Percentiles rank a stretch among this genome's conserved stretches.
These are phyloP conservation scores for Penaeus chinensis DNA, from an alignment of 1,140 invertebrate genomes.

Conservation along the genomic window DNA sequence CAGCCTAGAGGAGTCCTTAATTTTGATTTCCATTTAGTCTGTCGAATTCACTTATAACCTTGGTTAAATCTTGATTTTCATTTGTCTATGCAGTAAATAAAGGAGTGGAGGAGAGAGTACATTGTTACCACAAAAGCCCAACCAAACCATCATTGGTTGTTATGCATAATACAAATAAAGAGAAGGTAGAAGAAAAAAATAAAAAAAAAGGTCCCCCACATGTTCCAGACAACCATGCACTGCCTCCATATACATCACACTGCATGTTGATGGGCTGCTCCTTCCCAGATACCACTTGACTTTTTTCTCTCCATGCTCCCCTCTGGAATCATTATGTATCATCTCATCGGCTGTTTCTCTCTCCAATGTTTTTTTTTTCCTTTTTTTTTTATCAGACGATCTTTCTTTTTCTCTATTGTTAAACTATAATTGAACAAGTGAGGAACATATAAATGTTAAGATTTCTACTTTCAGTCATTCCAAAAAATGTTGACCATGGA, in stretches of 20 bases:
- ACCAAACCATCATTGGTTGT: conserved; percentile 21
- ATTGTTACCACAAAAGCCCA: neutral
- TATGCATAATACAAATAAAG: conserved; percentile 25
- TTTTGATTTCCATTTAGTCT: too few species aligned
- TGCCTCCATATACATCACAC: neutral
- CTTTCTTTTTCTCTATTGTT: neutral
- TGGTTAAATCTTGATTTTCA: neutral
- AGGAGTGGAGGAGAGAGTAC: neutral
- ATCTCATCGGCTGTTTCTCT: neutral
- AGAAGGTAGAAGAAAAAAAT: too few species aligned
- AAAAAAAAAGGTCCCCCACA: neutral
- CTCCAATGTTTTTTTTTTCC: neutral
- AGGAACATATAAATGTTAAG: too few species aligned
- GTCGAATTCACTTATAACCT: neutral
- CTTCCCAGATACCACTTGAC: conserved; percentile 13
- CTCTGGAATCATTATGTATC: conserved; percentile 23
- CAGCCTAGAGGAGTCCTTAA: too few species aligned
- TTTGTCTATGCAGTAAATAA: neutral
- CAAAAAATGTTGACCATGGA: too few species aligned
- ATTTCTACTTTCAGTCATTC: too few species aligned
- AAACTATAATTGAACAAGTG: too few species aligned
- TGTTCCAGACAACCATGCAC: conserved; percentile 13
- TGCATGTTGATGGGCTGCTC: conserved; percentile 8
- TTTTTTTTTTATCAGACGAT: conserved; percentile 5
- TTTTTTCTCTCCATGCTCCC: conserved; percentile 47